A percentile compares a stretch with the other conserved stretches of the same genome.
Evolutionary conservation across 2,113 vertebrate genomes (phyloP).

Genomic region (Axis porcinus): DNA sequence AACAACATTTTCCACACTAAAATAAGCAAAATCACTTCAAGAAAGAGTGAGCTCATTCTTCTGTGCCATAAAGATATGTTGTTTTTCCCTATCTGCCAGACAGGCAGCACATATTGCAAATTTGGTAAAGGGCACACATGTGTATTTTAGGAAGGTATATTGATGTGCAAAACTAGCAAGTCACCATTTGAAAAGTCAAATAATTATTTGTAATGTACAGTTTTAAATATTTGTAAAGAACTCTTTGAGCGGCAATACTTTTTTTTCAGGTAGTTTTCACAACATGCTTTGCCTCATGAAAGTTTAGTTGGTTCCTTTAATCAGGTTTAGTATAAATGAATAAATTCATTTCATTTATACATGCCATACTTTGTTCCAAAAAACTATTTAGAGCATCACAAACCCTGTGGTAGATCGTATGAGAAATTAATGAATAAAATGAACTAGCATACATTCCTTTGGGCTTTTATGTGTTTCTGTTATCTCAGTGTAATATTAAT

Average conservation of each 20-base stretch:
- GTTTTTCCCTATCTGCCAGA: neutral
- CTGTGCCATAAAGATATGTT: neutral
- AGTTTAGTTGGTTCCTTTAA: neutral
- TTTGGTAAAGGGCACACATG: neutral
- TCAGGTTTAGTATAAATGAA: neutral
- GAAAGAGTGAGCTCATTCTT: neutral
- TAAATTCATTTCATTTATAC: neutral
- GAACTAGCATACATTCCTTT: constrained; percentile 44
- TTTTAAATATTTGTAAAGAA: constrained; percentile 3
- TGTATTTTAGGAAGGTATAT: neutral
- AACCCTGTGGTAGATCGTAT: neutral
- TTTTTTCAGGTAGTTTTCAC: neutral
- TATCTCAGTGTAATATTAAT: constrained; percentile 61
- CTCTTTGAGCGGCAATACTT: neutral
- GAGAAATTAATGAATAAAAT: neutral
- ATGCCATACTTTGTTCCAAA: neutral
- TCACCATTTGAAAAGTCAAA: neutral
- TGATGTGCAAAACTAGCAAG: neutral
- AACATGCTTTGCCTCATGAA: neutral
- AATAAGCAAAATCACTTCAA: neutral
- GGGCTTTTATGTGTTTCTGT: constrained; percentile 18
- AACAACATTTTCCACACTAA: neutral
- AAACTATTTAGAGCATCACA: neutral
- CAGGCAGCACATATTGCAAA: neutral
- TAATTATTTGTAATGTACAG: neutral